These are phyloP conservation scores for Cynopterus sphinx DNA, from an alignment of 2,797 vertebrate genomes.

Conservation along the genomic window DNA sequence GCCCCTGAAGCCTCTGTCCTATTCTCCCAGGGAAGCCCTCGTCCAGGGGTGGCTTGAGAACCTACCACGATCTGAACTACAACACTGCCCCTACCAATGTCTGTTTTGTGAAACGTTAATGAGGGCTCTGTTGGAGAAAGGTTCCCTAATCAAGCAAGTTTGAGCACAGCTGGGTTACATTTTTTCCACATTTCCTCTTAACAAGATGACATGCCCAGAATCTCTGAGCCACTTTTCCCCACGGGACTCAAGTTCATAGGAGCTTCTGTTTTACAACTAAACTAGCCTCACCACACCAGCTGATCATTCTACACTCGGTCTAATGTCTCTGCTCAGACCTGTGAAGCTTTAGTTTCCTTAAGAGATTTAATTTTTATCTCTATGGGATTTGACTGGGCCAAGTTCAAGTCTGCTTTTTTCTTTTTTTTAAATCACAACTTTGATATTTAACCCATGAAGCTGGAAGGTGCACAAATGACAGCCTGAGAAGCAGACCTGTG, in stretches of 20 bases:
- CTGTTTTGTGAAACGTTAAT: not conserved
- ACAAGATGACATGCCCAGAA: not conserved
- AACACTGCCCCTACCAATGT: not conserved
- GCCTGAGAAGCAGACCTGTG: not conserved
- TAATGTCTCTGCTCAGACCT: not conserved
- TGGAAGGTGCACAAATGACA: rapidly evolving
- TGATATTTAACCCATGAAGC: not conserved
- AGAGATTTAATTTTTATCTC: not conserved
- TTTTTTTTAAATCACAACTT: not conserved
- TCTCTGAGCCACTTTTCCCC: not conserved
- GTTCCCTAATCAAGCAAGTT: not conserved
- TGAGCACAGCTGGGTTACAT: not conserved
- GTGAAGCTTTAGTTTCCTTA: not conserved
- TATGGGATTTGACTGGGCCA: not conserved
- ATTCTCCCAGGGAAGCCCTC: not conserved
- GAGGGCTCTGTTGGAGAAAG: not conserved
- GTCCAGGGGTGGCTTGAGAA: not conserved
- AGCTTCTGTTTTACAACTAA: not conserved
- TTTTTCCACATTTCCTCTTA: not conserved
- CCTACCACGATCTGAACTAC: no score
- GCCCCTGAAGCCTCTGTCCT: not conserved
- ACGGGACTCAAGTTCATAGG: not conserved
- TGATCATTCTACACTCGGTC: not conserved
- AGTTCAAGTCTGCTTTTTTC: not conserved
- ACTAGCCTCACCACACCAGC: not conserved